phyloP scores from a whole-genome alignment of 2,797 vertebrate species.

The Anguilla pacifica region DNA sequence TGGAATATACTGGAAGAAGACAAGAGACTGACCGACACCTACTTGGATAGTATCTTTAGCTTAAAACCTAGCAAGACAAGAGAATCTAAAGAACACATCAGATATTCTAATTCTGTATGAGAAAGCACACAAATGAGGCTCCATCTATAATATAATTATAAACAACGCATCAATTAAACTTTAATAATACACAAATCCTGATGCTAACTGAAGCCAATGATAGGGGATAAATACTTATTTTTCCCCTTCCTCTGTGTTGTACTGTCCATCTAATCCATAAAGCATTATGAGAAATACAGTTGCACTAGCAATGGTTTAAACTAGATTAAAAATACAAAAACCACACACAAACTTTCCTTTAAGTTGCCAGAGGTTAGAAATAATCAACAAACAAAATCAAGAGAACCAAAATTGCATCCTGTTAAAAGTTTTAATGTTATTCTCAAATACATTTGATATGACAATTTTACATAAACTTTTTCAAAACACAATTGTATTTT shows the following conservation, averaged over 20 bases:
- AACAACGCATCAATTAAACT: background rate
- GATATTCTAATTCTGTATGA: background rate
- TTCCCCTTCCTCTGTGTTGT: background rate
- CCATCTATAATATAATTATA: background rate
- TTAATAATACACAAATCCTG: background rate
- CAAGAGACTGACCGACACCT: background rate
- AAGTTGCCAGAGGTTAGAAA: background rate
- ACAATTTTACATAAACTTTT: slow-evolving; percentile 63
- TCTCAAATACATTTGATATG: slow-evolving; percentile 64
- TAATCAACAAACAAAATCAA: slow-evolving; percentile 8
- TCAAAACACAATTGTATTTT: slow-evolving; percentile 49
- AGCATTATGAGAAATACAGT: background rate
- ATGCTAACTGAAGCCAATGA: background rate
- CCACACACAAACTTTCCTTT: background rate
- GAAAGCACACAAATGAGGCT: background rate
- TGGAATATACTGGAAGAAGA: background rate
- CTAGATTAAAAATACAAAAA: background rate
- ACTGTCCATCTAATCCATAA: background rate
- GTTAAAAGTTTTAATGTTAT: slow-evolving; percentile 67
- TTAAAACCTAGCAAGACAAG: background rate
- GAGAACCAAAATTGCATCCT: slow-evolving; percentile 41
- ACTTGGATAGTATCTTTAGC: background rate
- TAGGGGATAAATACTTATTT: background rate
- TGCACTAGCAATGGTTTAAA: slow-evolving; percentile 2
- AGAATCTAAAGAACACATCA: background rate